A percentile compares a stretch with the other conserved stretches of the same genome.
These are phyloP conservation scores for Choristoneura rosaceana DNA, from an alignment of 2,888 invertebrate species.

Conservation along the genomic window DNA sequence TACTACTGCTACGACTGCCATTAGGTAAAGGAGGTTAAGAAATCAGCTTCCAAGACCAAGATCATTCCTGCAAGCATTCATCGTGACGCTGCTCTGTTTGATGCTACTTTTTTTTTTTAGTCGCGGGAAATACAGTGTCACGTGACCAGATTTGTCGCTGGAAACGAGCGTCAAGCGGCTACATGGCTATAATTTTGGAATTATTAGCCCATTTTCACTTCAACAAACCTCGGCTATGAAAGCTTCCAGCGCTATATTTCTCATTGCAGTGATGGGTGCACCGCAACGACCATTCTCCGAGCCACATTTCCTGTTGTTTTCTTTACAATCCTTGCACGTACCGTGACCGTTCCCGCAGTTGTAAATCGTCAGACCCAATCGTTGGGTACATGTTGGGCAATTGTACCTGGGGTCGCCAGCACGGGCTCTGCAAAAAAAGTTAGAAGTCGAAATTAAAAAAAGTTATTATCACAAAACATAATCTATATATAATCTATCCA, in stretches of 20 bases:
- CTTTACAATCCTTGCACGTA: slow-evolving; percentile 58
- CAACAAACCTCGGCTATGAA: slow-evolving; percentile 49
- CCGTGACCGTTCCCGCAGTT: slow-evolving; percentile 65
- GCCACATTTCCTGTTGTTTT: slow-evolving; percentile 50
- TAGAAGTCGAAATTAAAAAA: too few relatives aligned
- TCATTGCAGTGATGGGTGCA: slow-evolving; percentile 52
- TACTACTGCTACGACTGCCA: too few relatives aligned
- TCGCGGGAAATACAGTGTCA: too few relatives aligned
- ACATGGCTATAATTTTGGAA: background rate
- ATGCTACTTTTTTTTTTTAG: too few relatives aligned
- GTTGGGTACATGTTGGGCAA: slow-evolving; percentile 60
- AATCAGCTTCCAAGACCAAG: too few relatives aligned
- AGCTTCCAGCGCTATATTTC: slow-evolving; percentile 63
- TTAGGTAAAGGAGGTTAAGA: too few relatives aligned
- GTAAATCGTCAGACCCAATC: slow-evolving; percentile 57
- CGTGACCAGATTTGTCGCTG: too few relatives aligned
- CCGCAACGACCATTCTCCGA: slow-evolving; percentile 48
- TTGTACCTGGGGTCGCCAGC: slow-evolving; percentile 47
- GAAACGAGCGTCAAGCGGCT: too few relatives aligned
- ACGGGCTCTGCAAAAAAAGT: slow-evolving; percentile 21
- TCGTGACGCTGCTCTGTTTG: too few relatives aligned
- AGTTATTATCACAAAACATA: too few relatives aligned
- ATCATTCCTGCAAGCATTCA: too few relatives aligned
- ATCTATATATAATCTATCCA: too few relatives aligned
- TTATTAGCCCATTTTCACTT: background rate